Evolutionary conservation across 2,888 invertebrate species (phyloP), one percentile per base, ranked within the genome.

Genomic region (Caenorhabditis sp.): DNA sequence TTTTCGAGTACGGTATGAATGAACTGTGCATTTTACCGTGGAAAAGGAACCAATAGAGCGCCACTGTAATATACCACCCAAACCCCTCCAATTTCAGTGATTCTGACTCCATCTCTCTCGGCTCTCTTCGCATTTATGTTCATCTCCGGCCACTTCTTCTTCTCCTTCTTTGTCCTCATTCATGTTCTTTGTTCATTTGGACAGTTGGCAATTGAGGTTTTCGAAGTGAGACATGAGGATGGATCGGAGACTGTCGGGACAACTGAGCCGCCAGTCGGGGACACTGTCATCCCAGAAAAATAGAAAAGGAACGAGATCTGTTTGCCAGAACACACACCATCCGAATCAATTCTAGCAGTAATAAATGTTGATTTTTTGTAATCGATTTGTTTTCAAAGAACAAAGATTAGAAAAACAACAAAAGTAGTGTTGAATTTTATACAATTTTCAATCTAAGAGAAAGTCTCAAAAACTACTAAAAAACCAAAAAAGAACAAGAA

Each of bases 111-210:
- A 0, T 28, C 53, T 8, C 8, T 74, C 18, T 24, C 74, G 5
- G 80, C 58, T 28, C 22, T 80, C 18, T 32, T 80, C 32, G 44
- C 74, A 24, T 80, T 80, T 47, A 26, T 80, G n/a, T 74, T 51
- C 60, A 69, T 70, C 32, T 81, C 80, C 37, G 76, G 80, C 6
- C 60, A 65, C 65, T 15, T 53, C 8, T 56, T 81, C 64, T 60
- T 81, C 67, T 81, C 76, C 4, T 18, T 81, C 18, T 81, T 74
- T 60, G 74, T 80, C n/a, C 44, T 80, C 28, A 62, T 80, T 26
- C 80, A 74, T 32, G 72, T 74, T 2, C 62, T 81, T 24, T 55
- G 70, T 11, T 58, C 76, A 0, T 32, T 65, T 18, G 65, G 76
- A 55, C 80, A 81, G 67, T 26, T 81, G 20, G 74, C 60, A 64